Percentiles rank a stretch among this genome's conserved stretches.
Evolutionary conservation across 2,888 invertebrate genomes (phyloP).

Genomic region (Gymnoscelis rufifasciata): DNA sequence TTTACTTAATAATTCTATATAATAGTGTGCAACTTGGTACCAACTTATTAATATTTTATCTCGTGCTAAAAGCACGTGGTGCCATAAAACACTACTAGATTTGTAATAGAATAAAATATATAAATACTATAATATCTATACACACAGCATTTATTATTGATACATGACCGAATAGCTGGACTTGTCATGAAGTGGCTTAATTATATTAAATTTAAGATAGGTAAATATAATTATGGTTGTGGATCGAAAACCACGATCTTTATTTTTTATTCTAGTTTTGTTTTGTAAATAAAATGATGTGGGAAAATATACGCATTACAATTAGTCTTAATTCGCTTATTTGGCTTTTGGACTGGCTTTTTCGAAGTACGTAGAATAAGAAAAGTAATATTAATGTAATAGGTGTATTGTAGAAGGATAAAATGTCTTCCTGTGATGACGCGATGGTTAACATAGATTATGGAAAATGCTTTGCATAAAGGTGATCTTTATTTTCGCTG

Average conservation of each 20-base stretch:
- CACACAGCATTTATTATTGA: slow-evolving; percentile 20
- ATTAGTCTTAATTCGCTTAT: slow-evolving; percentile 69
- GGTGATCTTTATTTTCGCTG: slow-evolving; percentile 23
- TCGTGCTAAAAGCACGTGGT: slow-evolving; percentile 75
- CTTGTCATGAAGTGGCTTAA: slow-evolving; percentile 11
- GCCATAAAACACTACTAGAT: slow-evolving; percentile 68
- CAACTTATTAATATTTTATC: slow-evolving; percentile 48
- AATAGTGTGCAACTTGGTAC: slow-evolving; percentile 44
- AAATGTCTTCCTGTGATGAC: slow-evolving; percentile 42
- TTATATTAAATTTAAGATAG: slow-evolving; percentile 17
- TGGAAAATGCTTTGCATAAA: slow-evolving; percentile 17
- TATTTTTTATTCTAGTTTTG: slow-evolving; percentile 50
- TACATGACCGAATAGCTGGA: slow-evolving; percentile 13
- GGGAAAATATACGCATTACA: slow-evolving; percentile 79
- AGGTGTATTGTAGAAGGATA: slow-evolving; percentile 36
- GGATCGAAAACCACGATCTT: slow-evolving; percentile 26
- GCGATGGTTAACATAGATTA: slow-evolving; percentile 24
- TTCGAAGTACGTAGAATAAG: slow-evolving; percentile 55
- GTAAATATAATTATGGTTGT: slow-evolving; percentile 31
- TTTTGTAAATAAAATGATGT: slow-evolving; percentile 69
- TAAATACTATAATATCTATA: slow-evolving; percentile 25
- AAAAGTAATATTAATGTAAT: slow-evolving; percentile 54
- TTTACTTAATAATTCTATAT: not conserved
- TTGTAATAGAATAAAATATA: slow-evolving; percentile 45
- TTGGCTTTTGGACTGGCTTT: slow-evolving; percentile 70